Evolutionary conservation across 2,113 vertebrate genomes (phyloP), one percentile per base, ranked within the genome.

Genomic region (Alosa alosa): DNA sequence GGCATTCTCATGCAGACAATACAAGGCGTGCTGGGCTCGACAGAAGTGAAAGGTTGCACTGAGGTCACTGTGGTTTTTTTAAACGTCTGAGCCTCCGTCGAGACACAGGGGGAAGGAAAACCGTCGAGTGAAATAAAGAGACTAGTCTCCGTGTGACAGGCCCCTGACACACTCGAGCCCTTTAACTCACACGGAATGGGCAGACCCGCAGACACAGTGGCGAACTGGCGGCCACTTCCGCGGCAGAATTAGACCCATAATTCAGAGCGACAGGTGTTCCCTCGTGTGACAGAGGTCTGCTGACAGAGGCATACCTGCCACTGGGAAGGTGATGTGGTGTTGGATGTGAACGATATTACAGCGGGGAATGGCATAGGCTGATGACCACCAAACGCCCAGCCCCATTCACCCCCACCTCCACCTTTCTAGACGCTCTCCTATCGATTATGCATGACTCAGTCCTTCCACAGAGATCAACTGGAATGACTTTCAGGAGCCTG

Each of bases 231-330:
- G 64, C n/a, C 8, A n/a, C n/a, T 25, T 64, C 64, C 13, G 72
- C 36, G 31, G 25, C 13, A 36, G 72, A 78, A 78, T 78, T 78
- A 78, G 10, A 39, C 72, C 36, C 31, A 39, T 78, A 78, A 78
- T 78, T 78, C 72, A 36, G 72, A 78, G 72, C 72, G 72, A 78
- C 72, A 78, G 13, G 72, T 5, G 25, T 11, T 78, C 72, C 31
- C 72, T 78, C 31, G 5, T 39, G 72, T 39, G 72, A 78, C 72
- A 15, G 72, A 17, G 36, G 31, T 13, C 72, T 78, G 72, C 72
- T 78, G 72, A 78, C 72, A 39, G 72, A 78, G 72, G 72, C 13
- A 36, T 36, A 36, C 72, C 72, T 78, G 72, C 41, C 72, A 78
- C 72, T 36, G 36, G 72, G 72, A 15, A 39, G 72, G 31, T 78